Conservation (phyloP, 2,113 vertebrate genomes). For the Pandion haliaetus region DNA sequence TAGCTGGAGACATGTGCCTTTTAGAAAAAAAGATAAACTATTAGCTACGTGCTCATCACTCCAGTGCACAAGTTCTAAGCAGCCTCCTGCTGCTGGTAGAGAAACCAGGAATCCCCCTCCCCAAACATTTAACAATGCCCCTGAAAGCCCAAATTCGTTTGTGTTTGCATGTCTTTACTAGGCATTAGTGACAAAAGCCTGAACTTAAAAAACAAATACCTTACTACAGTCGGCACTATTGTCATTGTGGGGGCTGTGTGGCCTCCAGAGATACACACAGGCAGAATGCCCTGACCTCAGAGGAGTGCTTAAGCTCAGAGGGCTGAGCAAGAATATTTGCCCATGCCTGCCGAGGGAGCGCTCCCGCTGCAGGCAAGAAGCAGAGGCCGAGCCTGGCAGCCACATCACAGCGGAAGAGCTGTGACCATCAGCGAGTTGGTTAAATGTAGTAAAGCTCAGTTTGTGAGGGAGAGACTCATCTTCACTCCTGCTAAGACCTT, state of each 20-base stretch:
- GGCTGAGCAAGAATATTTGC: background rate
- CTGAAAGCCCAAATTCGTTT: background rate
- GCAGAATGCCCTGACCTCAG: background rate
- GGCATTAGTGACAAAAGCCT: background rate
- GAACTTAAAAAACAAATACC: background rate
- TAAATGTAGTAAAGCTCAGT: background rate
- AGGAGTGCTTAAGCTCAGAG: background rate
- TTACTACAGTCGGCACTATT: background rate
- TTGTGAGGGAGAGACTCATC: background rate
- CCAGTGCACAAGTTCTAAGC: background rate
- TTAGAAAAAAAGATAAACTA: background rate
- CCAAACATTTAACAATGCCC: background rate
- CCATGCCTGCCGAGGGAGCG: background rate
- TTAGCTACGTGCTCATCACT: background rate
- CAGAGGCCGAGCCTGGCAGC: background rate
- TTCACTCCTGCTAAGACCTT: background rate
- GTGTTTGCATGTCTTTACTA: background rate
- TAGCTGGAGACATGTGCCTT: background rate
- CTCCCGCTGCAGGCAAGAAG: fast-evolving
- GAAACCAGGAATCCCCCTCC: background rate
- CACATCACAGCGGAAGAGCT: background rate
- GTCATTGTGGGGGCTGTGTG: background rate
- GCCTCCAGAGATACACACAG: background rate
- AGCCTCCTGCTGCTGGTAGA: background rate
- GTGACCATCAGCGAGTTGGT: background rate